These are phyloP conservation scores for Napeogenes inachia DNA, from an alignment of 2,888 invertebrate genomes.

Conservation along the genomic window DNA sequence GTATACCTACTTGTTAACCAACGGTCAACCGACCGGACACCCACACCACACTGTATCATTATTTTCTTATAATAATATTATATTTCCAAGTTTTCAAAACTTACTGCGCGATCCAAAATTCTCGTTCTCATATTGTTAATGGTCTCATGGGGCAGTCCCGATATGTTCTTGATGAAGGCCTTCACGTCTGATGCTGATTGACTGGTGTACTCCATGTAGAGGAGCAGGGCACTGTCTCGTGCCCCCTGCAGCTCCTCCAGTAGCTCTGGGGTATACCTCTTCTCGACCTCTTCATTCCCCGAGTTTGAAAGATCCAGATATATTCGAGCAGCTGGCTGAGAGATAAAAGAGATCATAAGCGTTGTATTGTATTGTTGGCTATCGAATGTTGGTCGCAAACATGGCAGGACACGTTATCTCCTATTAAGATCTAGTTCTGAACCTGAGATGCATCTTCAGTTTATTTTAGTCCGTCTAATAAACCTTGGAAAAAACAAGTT, in stretches of 20 bases:
- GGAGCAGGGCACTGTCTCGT: conserved; percentile 50
- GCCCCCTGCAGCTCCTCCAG: conserved; percentile 43
- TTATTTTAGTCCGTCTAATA: conserved; percentile 16
- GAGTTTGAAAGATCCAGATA: conserved; percentile 39
- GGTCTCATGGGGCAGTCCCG: conserved; percentile 42
- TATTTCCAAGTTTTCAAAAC: conserved; percentile 7
- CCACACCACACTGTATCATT: too few species aligned
- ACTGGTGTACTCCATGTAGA: conserved; percentile 60
- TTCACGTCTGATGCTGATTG: conserved; percentile 50
- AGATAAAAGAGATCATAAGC: conserved; percentile 7
- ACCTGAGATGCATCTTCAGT: neutral
- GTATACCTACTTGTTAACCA: too few species aligned
- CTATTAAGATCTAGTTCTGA: too few species aligned
- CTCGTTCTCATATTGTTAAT: conserved; percentile 31
- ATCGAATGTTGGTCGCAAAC: too few species aligned
- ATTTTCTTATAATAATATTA: neutral
- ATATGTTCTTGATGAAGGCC: conserved; percentile 50
- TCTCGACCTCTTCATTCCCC: conserved; percentile 41
- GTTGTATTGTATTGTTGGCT: too few species aligned
- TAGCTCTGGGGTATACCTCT: conserved; percentile 48
- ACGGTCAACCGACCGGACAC: too few species aligned
- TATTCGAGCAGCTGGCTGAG: conserved; percentile 36
- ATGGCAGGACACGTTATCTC: conserved; percentile 4
- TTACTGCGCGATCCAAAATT: conserved; percentile 42
- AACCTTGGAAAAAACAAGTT: conserved; percentile 16